Evolutionary conservation across 2,888 invertebrate genomes (phyloP), one percentile per base, ranked within the genome.

Genomic region (Podotricha telesiphe): DNA sequence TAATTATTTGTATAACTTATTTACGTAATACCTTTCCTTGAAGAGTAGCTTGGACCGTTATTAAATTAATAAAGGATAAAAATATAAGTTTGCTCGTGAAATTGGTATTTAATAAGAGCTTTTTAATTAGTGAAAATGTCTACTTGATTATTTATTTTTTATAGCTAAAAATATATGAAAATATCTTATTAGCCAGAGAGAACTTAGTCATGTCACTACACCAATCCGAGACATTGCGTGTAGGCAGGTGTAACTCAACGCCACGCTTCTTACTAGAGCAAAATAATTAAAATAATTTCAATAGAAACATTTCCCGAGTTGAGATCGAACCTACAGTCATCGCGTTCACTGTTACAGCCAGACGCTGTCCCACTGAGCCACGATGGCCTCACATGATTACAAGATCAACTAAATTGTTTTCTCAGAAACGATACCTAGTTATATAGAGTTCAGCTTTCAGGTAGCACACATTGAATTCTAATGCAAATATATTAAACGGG

Each of bases 401-500:
- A 37, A 40, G 8, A 11, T 22, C 7, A 45, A 11, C 11, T 42
- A 17, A 34, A 59, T 59, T n/a, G 20, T n/a, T 8, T 22, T 22
- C 42, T 59, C n/a, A 8, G 10, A 45, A 59, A 45, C 10, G 22
- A 45, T 59, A 45, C 15, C n/a, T 59, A 45, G 59, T 59, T 59
- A 59, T 17, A n/a, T n/a, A n/a, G 22, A 59, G 19, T 11, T 45
- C 11, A 40, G 67, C 40, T 58, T 48, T 42, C 50, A 58, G 62
- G 28, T 63, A 19, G 40, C 45, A 53, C 59, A 47, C 63, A 55
- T 66, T 67, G 66, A 69, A 71, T 67, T 69, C 65, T 50, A 56
- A 67, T 70, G 65, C 68, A 70, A 72, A 72, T 72, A 62, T 65
- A 51, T 42, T 68, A 66, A 69, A 62, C 70, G 65, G 45, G 61